Evolutionary conservation across 2,888 invertebrate genomes (phyloP), one percentile per base, ranked within the genome.

Genomic region (Ganaspis brasiliensis): DNA sequence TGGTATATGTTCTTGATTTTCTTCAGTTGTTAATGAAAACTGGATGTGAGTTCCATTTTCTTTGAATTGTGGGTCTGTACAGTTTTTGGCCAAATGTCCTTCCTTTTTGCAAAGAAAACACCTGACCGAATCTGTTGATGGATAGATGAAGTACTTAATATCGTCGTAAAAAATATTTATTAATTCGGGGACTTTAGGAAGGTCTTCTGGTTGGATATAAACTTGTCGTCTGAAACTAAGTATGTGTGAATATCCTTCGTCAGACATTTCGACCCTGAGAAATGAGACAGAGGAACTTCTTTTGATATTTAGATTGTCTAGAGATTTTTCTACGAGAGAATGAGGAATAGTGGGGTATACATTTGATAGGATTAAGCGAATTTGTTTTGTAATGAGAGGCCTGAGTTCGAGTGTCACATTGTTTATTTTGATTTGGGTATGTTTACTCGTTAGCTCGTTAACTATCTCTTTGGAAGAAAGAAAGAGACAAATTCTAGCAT

Each of bases 181-280:
- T 31, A 31, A 4, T 31, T 31, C 31, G 31, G 31, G 82, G 1
- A 83, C 40, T 71, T 74, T 76, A 0, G 72, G n/a, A 6, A 77
- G 19, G 19, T 78, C 74, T 4, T 82, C 81, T 3, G 82, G 82
- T 21, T 75, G 24, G 1, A 83, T 72, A 37, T 79, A 84, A 1
- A 80, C 61, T 75, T 84, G 81, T 1, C 79, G 61, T 4, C 81
- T 63, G 37, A 83, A 84, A 26, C 83, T 83, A 8, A 82, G 52
- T 1, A 83, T 74, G 52, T 83, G 78, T 1, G 74, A 4, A 21
- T 74, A 82, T 3, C 73, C 76, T 0, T 73, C 67, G 9, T 81
- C 83, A 1, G 74, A 63, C n/a, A 83, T 24, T 1, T 82, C 81
- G 0, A 82, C 82, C 57, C 76, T 56, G 1, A 83, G 19, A 24